Evolutionary conservation across 2,888 invertebrate genomes (phyloP), one percentile per base, ranked within the genome.

Genomic region (Hydrotaea cyrtoneurina): DNA sequence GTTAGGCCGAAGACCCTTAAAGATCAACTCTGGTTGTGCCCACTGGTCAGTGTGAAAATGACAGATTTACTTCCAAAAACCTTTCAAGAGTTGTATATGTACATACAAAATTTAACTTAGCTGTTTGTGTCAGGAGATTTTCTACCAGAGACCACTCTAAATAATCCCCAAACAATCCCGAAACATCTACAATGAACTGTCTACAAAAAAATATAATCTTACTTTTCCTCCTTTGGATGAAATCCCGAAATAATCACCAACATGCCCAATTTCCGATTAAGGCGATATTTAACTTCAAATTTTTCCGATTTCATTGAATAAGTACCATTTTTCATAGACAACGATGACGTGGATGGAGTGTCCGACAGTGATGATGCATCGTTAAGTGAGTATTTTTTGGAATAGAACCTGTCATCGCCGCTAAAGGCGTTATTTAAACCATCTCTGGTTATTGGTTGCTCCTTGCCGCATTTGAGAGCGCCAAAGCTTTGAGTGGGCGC

Each of bases 251-350:
- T 91, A 82, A 91, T 91, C 85, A 91, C 91, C 88, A 92, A 89
- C 91, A 92, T 91, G 81, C 92, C 92, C 83, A 91, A 89, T 83
- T 91, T 92, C 86, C 90, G 89, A 88, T 90, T 92, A 82, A 90
- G 86, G 59, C 91, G 91, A 89, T 91, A 92, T 86, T 90, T 90
- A 26, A 91, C 91, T 83, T 90, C 89, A 87, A 89, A 91, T 21
- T 86, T 77, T 39, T 83, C 66, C 17, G 84, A 39, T 74, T 78
- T 86, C 50, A 80, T 50, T 69, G 55, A 17, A 64, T 64, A 64
- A 64, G 64, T 64, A 64, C 64, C 39, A 64, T 64, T 64, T 64
- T 64, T 64, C 11, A 36, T 36, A 17, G 36, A 43, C 43, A 69
- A 69, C 23, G 69, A 69, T 46, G 69, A 46, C 13, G 46, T 69